phyloP scores from a whole-genome alignment of 2,797 vertebrate genomes.

The Botia kubotai region DNA sequence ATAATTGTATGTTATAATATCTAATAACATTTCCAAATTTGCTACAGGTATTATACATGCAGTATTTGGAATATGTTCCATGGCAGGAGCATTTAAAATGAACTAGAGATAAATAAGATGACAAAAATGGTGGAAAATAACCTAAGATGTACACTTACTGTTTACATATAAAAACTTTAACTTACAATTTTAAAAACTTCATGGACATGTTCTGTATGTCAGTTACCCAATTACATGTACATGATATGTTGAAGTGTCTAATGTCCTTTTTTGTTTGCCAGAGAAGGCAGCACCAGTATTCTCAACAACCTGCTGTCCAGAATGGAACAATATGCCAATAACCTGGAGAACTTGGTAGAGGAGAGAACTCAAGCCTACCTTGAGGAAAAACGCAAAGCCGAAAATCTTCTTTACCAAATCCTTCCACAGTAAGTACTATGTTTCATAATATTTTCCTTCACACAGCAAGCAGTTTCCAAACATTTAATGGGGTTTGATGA shows the following conservation, averaged over 20 bases:
- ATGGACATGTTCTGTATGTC: no score
- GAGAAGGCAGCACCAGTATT: slow-evolving; percentile 95
- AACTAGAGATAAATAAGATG: no score
- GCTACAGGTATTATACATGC: no score
- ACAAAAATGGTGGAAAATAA: no score
- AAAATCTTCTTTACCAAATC: slow-evolving; percentile 97
- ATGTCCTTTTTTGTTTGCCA: slow-evolving; percentile 67
- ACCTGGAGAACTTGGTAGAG: slow-evolving; percentile 96
- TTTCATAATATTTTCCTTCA: slow-evolving; percentile 5
- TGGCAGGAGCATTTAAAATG: no score
- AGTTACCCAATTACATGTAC: not conserved
- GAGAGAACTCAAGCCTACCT: slow-evolving; percentile 96
- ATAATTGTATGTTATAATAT: not conserved
- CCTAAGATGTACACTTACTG: no score
- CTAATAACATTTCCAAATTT: not conserved
- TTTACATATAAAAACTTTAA: not conserved
- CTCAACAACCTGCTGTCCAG: slow-evolving; percentile 94
- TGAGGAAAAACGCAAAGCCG: slow-evolving; percentile 95
- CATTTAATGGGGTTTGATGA: slow-evolving; percentile 26
- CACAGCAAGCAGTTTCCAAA: not conserved
- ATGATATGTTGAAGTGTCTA: not conserved
- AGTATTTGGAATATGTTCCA: no score
- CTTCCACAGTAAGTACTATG: slow-evolving; percentile 87
- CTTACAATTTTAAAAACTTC: not conserved
- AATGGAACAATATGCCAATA: slow-evolving; percentile 99